Evolutionary conservation across 2,113 vertebrate species (phyloP).

Genomic region (Oxygymnocypris stewartii): DNA sequence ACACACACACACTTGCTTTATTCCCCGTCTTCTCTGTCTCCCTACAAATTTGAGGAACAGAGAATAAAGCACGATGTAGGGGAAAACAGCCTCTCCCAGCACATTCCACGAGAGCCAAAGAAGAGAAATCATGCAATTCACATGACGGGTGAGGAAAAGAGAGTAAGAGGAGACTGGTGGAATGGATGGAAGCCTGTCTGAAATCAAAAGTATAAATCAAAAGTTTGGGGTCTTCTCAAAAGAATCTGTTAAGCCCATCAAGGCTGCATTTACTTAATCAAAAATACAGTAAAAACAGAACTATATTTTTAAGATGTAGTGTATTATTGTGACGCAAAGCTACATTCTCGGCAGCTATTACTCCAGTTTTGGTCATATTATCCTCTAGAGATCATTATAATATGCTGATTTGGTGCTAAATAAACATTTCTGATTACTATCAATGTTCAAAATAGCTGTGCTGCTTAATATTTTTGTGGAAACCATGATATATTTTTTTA

Average conservation of each 20-base stretch:
- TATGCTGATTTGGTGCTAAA: neutral
- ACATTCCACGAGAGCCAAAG: constrained; percentile 45
- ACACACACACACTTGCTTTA: too few relatives aligned
- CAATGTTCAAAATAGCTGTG: neutral
- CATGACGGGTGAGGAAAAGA: neutral
- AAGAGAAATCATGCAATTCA: constrained; percentile 27
- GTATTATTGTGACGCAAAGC: neutral
- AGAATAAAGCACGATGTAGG: constrained; percentile 18
- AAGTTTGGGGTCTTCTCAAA: neutral
- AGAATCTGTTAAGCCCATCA: neutral
- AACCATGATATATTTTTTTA: neutral
- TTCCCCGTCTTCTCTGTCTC: too few relatives aligned
- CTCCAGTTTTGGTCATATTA: neutral
- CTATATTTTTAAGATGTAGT: neutral
- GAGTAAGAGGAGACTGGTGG: neutral
- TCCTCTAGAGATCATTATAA: neutral
- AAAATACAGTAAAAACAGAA: neutral
- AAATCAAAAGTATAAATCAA: neutral
- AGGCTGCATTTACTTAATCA: neutral
- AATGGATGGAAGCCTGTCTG: neutral
- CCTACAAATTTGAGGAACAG: constrained; percentile 20
- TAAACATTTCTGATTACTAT: neutral
- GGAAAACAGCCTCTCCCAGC: constrained; percentile 25
- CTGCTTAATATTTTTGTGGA: neutral
- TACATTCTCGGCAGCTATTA: neutral